Conservation (phyloP, 2,888 invertebrate genomes). For the Trissolcus brochymenae region DNA sequence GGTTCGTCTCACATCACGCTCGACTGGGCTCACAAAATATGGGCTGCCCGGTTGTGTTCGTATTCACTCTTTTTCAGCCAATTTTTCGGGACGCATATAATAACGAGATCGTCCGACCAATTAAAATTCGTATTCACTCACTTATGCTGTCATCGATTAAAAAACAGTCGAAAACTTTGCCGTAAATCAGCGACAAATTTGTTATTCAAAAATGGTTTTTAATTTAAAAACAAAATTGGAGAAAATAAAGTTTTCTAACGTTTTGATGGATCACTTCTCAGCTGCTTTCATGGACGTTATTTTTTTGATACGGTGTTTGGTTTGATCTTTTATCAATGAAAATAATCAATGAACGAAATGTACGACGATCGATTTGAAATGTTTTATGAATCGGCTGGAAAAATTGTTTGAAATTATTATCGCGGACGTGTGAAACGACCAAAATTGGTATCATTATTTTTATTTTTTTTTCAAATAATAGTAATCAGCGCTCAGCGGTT, state of each 20-base stretch:
- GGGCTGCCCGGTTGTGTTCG: slow-evolving; percentile 63
- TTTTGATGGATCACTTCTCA: slow-evolving; percentile 26
- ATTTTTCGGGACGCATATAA: too few species aligned
- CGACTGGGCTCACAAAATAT: slow-evolving; percentile 71
- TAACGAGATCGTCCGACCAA: slow-evolving; percentile 20
- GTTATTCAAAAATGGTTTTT: slow-evolving; percentile 28
- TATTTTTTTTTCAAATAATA: too few species aligned
- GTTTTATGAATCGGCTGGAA: too few species aligned
- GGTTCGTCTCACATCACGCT: slow-evolving; percentile 67
- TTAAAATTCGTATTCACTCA: slow-evolving; percentile 44
- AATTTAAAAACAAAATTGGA: slow-evolving; percentile 12
- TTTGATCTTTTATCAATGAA: too few species aligned
- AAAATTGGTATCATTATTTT: too few species aligned
- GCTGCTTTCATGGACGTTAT: too few species aligned
- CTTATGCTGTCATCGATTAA: slow-evolving; percentile 14
- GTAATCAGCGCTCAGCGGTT: too few species aligned
- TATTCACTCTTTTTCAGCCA: slow-evolving; percentile 28
- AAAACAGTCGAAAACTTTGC: slow-evolving; percentile 7
- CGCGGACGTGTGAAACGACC: too few species aligned
- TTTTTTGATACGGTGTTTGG: too few species aligned
- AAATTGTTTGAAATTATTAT: too few species aligned
- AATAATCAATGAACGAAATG: too few species aligned
- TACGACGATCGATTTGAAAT: too few species aligned
- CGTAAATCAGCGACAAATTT: slow-evolving; percentile 10
- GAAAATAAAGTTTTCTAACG: slow-evolving; percentile 10